These are phyloP conservation scores for Stegostoma tigrinum DNA, from an alignment of 2,113 vertebrate species.

Conservation along the genomic window DNA sequence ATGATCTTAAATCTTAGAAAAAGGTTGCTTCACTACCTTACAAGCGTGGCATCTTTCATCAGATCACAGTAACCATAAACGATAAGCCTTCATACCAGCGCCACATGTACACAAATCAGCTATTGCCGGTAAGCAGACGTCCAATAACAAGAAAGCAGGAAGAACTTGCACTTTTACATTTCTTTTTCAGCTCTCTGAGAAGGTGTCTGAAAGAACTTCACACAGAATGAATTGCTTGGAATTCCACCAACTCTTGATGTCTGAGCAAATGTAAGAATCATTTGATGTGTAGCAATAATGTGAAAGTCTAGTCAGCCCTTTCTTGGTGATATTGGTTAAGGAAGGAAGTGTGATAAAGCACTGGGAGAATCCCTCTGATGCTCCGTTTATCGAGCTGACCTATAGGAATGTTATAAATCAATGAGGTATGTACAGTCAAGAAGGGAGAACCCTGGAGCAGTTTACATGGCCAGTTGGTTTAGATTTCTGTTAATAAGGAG, in stretches of 20 bases:
- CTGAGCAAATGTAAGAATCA: neutral
- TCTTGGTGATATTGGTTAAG: neutral
- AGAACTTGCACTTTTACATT: neutral
- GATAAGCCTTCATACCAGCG: neutral
- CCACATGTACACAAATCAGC: neutral
- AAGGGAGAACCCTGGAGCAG: too few species aligned
- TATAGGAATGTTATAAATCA: neutral
- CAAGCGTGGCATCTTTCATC: neutral
- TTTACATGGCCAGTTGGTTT: too few species aligned
- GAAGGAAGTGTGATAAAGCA: neutral
- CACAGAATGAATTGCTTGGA: neutral
- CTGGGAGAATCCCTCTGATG: neutral
- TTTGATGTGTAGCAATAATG: neutral
- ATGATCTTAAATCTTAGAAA: neutral
- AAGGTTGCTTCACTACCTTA: neutral
- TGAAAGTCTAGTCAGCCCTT: neutral
- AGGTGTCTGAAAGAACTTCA: neutral
- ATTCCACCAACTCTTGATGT: neutral
- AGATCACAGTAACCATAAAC: neutral
- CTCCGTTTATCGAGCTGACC: neutral
- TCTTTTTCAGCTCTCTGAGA: neutral
- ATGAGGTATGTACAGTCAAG: neutral
- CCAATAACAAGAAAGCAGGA: neutral
- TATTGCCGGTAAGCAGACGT: neutral
- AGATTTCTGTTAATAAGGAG: neutral